Evolutionary conservation across 2,797 vertebrate genomes (phyloP).

Genomic region (Chelonia mydas): DNA sequence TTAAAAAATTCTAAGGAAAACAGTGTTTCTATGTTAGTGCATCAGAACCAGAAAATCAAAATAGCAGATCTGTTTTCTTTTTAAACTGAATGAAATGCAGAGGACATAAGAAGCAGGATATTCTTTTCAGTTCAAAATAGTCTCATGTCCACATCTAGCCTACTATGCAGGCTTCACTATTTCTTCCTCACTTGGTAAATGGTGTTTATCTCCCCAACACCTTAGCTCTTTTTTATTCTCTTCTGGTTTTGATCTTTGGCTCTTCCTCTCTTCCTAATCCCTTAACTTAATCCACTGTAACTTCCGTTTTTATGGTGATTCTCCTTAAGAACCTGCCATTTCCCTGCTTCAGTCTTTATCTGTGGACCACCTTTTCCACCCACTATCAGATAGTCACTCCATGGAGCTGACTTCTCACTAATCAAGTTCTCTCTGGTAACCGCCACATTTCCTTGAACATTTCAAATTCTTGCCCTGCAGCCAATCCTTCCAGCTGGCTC

Average conservation of each 20-base stretch:
- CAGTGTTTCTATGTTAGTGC: too few relatives aligned
- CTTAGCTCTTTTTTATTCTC: not conserved
- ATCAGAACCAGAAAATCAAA: too few relatives aligned
- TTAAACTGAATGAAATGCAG: not conserved
- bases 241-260: not conserved
- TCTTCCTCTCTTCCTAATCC: not conserved
- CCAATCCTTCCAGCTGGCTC: not conserved
- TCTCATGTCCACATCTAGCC: not conserved
- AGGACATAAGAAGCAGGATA: not conserved
- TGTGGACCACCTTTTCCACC: too few relatives aligned
- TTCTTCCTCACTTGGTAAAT: not conserved
- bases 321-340: not conserved
- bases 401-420: too few relatives aligned
- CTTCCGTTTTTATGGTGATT: not conserved
- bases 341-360: not conserved
- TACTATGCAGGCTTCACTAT: not conserved
- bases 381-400: too few relatives aligned
- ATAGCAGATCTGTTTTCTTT: not conserved
- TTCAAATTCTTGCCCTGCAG: not conserved
- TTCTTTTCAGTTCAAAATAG: not conserved
- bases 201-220: not conserved
- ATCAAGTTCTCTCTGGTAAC: not conserved
- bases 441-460: not conserved
- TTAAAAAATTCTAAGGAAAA: not conserved
- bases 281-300: not conserved